Conservation (phyloP, 2,113 vertebrate species). For the Microcebus tavaratra region DNA sequence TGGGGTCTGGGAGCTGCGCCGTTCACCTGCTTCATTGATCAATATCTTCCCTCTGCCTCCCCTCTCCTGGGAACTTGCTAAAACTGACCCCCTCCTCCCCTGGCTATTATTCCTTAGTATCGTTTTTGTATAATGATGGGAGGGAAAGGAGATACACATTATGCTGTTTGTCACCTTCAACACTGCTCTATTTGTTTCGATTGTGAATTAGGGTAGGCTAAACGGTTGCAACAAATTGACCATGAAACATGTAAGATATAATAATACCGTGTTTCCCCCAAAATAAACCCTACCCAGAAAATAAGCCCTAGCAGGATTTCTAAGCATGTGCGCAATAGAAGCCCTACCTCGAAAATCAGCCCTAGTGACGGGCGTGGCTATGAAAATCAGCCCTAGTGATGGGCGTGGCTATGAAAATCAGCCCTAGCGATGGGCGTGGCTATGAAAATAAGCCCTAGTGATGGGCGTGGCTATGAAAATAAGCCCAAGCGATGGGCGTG, state of each 20-base stretch:
- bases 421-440: no score
- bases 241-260: background rate
- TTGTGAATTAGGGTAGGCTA: background rate
- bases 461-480: no score
- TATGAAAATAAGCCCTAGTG: no score
- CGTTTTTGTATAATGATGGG: background rate
- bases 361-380: no score
- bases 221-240: background rate
- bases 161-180: background rate
- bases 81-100: background rate
- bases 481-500: no score
- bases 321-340: no score
- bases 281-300: no score
- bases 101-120: background rate
- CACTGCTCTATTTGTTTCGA: background rate
- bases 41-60: background rate
- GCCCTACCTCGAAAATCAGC: no score
- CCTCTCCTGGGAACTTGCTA: background rate
- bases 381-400: no score
- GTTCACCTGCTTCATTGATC: background rate
- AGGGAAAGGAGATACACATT: background rate
- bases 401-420: no score
- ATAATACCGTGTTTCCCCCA: no score
- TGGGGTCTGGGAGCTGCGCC: accelerated
- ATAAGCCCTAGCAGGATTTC: no score